Percentiles rank a stretch among this genome's conserved stretches.
These are phyloP conservation scores for Coelinius sp. DNA, from an alignment of 2,888 invertebrate species.

Conservation along the genomic window DNA sequence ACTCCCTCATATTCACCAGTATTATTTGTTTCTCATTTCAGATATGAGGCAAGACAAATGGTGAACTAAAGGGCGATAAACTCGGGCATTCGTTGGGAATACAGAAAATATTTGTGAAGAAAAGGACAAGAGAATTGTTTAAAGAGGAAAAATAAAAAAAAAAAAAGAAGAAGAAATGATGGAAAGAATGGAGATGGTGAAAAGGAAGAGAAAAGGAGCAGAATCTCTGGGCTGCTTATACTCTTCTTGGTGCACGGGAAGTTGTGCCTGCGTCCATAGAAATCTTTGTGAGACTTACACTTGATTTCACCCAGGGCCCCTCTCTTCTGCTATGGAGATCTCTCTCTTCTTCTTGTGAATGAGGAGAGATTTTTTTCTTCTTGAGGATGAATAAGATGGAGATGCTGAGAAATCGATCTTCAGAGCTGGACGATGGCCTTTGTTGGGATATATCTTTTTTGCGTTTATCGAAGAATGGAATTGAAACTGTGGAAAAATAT, in stretches of 20 bases:
- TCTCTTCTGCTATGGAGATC: constrained; percentile 15
- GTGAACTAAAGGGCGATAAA: constrained; percentile 19
- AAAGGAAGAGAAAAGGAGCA: constrained; percentile 1
- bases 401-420: constrained; percentile 17
- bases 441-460: constrained; percentile 1
- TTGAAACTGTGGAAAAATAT: not conserved
- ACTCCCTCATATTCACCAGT: constrained; percentile 33
- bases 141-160: not conserved
- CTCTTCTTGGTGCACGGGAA: constrained; percentile 23
- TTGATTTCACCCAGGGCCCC: constrained; percentile 42
- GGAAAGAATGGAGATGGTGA: constrained; percentile 11
- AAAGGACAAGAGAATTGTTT: constrained; percentile 23
- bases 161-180: constrained; percentile 1
- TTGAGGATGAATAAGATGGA: constrained; percentile 3
- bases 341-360: not conserved
- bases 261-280: constrained; percentile 37
- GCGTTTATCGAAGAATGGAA: constrained; percentile 17
- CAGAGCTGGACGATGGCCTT: constrained; percentile 19
- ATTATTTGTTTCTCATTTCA: constrained; percentile 10
- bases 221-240: constrained; percentile 30
- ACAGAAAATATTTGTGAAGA: constrained; percentile 5
- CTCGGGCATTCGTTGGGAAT: not conserved
- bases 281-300: constrained; percentile 44
- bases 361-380: constrained; percentile 13
- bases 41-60: not conserved